Percentiles rank a stretch among this genome's conserved stretches.
Evolutionary conservation across 2,888 invertebrate species (phyloP).

Genomic region (Belgica antarctica): DNA sequence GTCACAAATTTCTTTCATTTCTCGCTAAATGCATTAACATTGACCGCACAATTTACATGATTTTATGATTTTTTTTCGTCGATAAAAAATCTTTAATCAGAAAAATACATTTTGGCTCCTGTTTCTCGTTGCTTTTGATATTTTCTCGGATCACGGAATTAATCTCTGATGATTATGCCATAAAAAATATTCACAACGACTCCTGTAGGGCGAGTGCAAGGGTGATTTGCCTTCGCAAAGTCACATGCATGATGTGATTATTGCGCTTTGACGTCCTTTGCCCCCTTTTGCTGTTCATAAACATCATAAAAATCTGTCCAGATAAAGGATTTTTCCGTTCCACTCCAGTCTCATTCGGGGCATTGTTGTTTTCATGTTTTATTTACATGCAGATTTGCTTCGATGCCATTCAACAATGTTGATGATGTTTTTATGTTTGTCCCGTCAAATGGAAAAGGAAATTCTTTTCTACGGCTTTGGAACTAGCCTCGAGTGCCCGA

Average conservation of each 20-base stretch:
- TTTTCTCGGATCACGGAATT: constrained; percentile 37
- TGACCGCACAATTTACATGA: constrained; percentile 39
- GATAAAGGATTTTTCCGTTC: constrained; percentile 28
- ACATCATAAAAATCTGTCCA: constrained; percentile 40
- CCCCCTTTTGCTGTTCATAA: not conserved
- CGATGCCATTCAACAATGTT: constrained; percentile 28
- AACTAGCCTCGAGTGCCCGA: constrained; percentile 29
- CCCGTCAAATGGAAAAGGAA: constrained; percentile 32
- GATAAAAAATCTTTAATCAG: constrained; percentile 30
- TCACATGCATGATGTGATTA: constrained; percentile 33
- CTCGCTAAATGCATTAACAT: constrained; percentile 27
- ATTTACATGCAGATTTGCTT: constrained; percentile 38
- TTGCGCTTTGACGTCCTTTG: constrained; percentile 2
- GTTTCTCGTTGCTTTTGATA: constrained; percentile 16
- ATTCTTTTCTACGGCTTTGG: not conserved
- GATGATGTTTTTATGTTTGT: constrained; percentile 33
- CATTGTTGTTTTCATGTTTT: constrained; percentile 23
- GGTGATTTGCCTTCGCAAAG: not conserved
- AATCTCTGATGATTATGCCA: constrained; percentile 41
- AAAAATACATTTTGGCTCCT: constrained; percentile 19
- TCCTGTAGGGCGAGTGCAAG: not conserved
- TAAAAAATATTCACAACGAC: constrained; percentile 19
- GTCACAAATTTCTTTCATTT: constrained; percentile 12
- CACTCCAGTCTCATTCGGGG: not conserved
- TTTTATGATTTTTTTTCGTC: constrained; percentile 34